phyloP scores from a whole-genome alignment of 2,888 invertebrate species.

The Lamellibrachia satsuma region DNA sequence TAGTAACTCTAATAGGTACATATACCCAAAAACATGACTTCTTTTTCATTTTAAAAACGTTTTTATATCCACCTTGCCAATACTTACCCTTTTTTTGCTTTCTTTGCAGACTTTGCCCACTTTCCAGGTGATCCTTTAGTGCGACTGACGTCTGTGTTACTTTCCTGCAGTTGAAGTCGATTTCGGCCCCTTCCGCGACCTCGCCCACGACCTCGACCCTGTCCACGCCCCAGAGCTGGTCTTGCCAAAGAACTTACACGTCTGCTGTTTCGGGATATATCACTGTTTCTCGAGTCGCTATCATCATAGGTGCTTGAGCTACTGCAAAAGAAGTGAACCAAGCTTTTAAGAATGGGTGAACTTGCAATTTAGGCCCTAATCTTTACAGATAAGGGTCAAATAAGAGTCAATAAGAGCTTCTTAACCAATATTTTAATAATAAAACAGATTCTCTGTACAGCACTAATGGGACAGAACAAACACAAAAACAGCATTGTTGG shows the following conservation, averaged over 20 bases:
- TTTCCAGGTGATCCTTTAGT: not conserved
- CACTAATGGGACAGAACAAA: not conserved
- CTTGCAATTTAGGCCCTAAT: no score
- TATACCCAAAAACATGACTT: no score
- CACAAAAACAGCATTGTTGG: not conserved
- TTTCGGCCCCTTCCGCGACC: not conserved
- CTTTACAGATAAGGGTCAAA: not conserved
- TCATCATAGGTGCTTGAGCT: not conserved
- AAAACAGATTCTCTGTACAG: not conserved
- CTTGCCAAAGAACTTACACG: not conserved
- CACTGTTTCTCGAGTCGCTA: not conserved
- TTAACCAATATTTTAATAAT: not conserved
- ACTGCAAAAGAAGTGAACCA: not conserved
- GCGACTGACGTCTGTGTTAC: not conserved
- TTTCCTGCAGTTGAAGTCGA: not conserved
- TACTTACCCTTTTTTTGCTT: not conserved
- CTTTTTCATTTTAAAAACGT: no score
- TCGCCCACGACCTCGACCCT: slow-evolving; percentile 9
- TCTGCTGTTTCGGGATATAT: not conserved
- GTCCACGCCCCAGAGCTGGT: not conserved
- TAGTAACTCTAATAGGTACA: no score
- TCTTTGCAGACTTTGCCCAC: not conserved
- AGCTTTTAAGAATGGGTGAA: not conserved
- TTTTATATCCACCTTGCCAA: no score
- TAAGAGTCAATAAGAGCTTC: not conserved